Evolutionary conservation across 2,797 vertebrate genomes (phyloP), one percentile per base, ranked within the genome.

Genomic region (Ctenopoma kingsleyae): DNA sequence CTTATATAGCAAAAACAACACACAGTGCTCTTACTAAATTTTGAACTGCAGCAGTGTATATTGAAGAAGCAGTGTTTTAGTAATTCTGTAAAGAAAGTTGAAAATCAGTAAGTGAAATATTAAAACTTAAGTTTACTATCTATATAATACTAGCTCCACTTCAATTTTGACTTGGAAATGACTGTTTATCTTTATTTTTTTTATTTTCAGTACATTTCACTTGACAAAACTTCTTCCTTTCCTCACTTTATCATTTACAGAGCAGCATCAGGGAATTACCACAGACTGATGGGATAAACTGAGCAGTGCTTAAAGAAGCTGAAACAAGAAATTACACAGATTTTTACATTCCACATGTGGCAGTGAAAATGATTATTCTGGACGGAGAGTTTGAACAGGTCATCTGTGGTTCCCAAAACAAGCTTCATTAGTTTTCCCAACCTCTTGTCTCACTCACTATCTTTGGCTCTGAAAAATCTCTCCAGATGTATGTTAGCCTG

Each of bases 301-400:
- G 36, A 83, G 56, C 52, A 30, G 65, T 72, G 67, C 80, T 76
- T 77, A 51, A 53, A 85, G 72, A 86, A 84, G 71, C 67, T 47
- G 30, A 74, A 84, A 76, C 67, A 70, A 89, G 71, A 81, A 84
- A 66, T 63, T 61, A 48, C 63, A 64, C 61, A 60, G 65, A 81
- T 83, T 72, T 80, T 74, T 84, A 61, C 79, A 81, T 88, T 92
- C 83, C 87, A 64, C 53, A 65, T 62, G 61, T 77, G 67, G 84
- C 85, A 81, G 78, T 78, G 77, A 83, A 89, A 82, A 81, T 78
- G n/a, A 85, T 83, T 87, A 87, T 84, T 88, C 82, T 87, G 84
- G 83, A 92, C 38, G 13, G 54, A 50, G 62, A 64, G 67, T 80
- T 74, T 74, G 56, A 77, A 66, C 66, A 80, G 78, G 80, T 87